Conservation (phyloP, 1,140 invertebrate species). For the Drosophila melanogaster region Release_6_plus_ISO1_MT NC_004354.4:7175501-7176000, state of each 20-base stretch:
- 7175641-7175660: not conserved
- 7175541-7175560: conserved; percentile 12
- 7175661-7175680: not conserved
- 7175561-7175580: conserved; percentile 69
- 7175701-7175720: not conserved
- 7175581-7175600: conserved; percentile 52
- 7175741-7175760: no score
- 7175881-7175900: conserved; percentile 5
- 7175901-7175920: conserved; percentile 37
- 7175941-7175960: conserved; percentile 10
- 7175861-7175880: not conserved
- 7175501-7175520: conserved; percentile 16
- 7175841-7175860: conserved; percentile 2
- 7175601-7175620: conserved; percentile 29
- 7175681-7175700: not conserved
- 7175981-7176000: conserved; percentile 33
- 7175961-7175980: conserved; percentile 21
- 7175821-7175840: not conserved
- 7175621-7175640: conserved; percentile 35
- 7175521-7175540: conserved; percentile 64
- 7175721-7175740: no score
- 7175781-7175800: no score
- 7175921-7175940: not conserved
- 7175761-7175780: no score
- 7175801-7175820: not conserved